phyloP scores from a whole-genome alignment of 53 echinoderm and acorn worm species.

The Echinarachnius parma region DNA sequence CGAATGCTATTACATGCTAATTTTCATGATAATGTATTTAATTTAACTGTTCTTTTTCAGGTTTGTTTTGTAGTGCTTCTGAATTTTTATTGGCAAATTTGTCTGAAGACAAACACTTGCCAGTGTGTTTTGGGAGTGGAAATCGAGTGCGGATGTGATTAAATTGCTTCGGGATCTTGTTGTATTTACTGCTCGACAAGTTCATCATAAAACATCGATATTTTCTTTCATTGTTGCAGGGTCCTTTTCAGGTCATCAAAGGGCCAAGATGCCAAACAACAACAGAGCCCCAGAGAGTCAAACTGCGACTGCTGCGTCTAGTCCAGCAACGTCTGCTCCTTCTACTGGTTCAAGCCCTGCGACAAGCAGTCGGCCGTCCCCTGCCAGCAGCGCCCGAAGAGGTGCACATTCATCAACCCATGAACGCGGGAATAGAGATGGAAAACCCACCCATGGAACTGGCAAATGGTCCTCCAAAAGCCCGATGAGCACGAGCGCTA shows the following conservation, averaged over 20 bases:
- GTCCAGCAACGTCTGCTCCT: slow-evolving; percentile 17
- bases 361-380: slow-evolving; percentile 3
- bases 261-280: slow-evolving; percentile 34
- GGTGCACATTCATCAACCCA: slow-evolving; percentile 29
- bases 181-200: no score
- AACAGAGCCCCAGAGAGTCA: slow-evolving; percentile 31
- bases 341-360: slow-evolving; percentile 11
- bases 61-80: not conserved
- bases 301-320: no score
- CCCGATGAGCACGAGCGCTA: slow-evolving; percentile 81
- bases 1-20: not conserved
- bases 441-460: slow-evolving; percentile 12
- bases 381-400: slow-evolving; percentile 28
- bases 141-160: no score
- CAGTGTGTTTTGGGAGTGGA: no score
- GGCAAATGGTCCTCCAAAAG: slow-evolving; percentile 72
- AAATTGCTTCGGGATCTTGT: no score
- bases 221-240: not conserved
- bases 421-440: slow-evolving; percentile 26
- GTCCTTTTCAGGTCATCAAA: not conserved
- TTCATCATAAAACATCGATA: no score
- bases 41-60: not conserved
- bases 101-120: no score
- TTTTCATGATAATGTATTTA: not conserved
- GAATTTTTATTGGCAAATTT: no score